Percentiles rank a stretch among this genome's conserved stretches.
phyloP scores from a whole-genome alignment of 2,797 vertebrate species.

The Liparis tanakae region DNA sequence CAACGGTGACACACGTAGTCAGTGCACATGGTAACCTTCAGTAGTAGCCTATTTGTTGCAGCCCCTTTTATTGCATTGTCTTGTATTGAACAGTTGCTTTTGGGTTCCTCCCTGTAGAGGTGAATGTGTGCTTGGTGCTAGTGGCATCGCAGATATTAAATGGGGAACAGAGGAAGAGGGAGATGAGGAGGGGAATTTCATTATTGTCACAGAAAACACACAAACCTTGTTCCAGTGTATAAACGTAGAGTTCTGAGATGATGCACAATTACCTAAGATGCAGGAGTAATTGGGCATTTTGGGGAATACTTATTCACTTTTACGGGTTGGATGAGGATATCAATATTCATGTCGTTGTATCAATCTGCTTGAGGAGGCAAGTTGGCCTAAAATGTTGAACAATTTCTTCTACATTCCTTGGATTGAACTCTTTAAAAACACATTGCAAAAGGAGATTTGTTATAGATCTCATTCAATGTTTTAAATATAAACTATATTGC shows the following conservation, averaged over 20 bases:
- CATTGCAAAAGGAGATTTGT: background rate
- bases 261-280: background rate
- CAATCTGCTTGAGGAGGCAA: background rate
- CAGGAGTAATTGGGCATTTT: background rate
- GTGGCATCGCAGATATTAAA: slow-evolving; percentile 39
- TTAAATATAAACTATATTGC: background rate
- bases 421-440: background rate
- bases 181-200: slow-evolving; percentile 7
- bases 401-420: background rate
- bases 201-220: slow-evolving; percentile 18
- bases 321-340: background rate
- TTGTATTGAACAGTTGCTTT: slow-evolving; percentile 40
- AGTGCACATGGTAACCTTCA: slow-evolving; percentile 7
- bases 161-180: slow-evolving; percentile 16
- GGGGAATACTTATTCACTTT: background rate
- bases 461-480: background rate
- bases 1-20: slow-evolving; percentile 9
- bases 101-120: slow-evolving; percentile 42
- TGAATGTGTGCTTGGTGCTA: slow-evolving; percentile 42
- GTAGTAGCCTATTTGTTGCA: slow-evolving; percentile 19
- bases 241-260: background rate
- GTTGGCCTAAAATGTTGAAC: background rate
- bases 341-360: background rate
- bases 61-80: slow-evolving; percentile 25
- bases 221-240: background rate